Evolutionary conservation across 2,113 vertebrate genomes (phyloP).

Genomic region (Apodemus speciosus): DNA sequence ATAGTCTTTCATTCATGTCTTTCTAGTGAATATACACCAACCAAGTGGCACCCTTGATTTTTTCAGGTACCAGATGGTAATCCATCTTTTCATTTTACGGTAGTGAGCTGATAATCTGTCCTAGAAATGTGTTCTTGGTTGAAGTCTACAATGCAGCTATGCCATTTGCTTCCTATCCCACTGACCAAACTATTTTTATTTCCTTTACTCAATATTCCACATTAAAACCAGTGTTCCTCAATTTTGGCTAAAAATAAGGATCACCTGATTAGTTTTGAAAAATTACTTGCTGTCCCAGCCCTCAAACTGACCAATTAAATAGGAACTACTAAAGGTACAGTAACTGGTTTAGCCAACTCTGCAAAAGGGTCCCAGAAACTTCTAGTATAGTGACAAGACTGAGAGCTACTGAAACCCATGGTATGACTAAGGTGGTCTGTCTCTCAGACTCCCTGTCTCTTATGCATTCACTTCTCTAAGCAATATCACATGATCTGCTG

Average conservation of each 20-base stretch:
- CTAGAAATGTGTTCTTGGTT: background rate
- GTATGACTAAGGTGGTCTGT: background rate
- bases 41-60: too few species aligned
- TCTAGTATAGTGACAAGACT: too few species aligned
- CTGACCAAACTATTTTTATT: background rate
- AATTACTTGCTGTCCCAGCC: background rate
- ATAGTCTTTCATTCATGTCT: background rate
- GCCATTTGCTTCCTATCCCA: background rate
- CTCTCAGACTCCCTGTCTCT: background rate
- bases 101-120: background rate
- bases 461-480: background rate
- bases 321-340: background rate
- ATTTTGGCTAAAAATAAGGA: background rate
- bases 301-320: constrained; percentile 29
- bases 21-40: background rate
- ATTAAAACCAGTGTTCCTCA: background rate
- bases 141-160: background rate
- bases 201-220: background rate
- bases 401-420: background rate
- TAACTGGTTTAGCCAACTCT: background rate
- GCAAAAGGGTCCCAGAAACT: background rate
- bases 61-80: background rate
- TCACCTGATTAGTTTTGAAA: constrained; percentile 2
- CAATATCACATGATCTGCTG: background rate
- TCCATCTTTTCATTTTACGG: background rate